Base-by-base conservation (phyloP, 2,888 invertebrate species). In the Lordiphosa fenestrarum region DNA sequence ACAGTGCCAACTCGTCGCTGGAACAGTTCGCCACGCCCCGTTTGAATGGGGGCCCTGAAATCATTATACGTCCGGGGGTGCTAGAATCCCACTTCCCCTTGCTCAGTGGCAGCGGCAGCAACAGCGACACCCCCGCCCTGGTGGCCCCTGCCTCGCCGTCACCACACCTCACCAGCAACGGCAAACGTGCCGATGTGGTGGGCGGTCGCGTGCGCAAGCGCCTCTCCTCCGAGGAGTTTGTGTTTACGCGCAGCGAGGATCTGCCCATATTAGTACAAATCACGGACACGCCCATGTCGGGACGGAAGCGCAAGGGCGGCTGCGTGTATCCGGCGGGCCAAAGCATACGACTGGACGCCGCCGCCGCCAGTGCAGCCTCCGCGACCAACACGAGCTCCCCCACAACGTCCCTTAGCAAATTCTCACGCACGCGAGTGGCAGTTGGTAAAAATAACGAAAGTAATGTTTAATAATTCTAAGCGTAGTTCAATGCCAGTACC, bases 281-380 rank as follows among this genome's bases (percentile, higher is more conserved):
- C 53, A 76, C 84, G n/a, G 47, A 33, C n/a, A 30, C 30, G 10
- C 30, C 30, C n/a, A 92, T 92, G 41, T 91, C 91, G 83, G 91
- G 91, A 76, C 91, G 92, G 2, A 91, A 92, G 65, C 90, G 93
- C 65, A 92, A 93, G 82, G 92, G 92, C 76, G 91, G 91, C 80
- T 92, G 91, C 73, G 91, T 93, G 42, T 93, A 93, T 88, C 93
- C 93, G 52, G 74, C 64, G 52, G 74, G 63, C 25, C 78, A 69
- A 25, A 85, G 41, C 23, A 67, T 84, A 21, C 73, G 71, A 4
- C 19, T 77, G 41, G 58, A 56, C 13, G 63, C 70, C 36, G 69
- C 69, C 3, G 61, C 59, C 10, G 44, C 48, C 0, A 53, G 48
- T 6, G 40, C 59, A 1, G 42, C 58, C 10, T 30, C 62, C 15